Conservation (phyloP, 1,140 invertebrate species). For the Arion vulgaris region DNA sequence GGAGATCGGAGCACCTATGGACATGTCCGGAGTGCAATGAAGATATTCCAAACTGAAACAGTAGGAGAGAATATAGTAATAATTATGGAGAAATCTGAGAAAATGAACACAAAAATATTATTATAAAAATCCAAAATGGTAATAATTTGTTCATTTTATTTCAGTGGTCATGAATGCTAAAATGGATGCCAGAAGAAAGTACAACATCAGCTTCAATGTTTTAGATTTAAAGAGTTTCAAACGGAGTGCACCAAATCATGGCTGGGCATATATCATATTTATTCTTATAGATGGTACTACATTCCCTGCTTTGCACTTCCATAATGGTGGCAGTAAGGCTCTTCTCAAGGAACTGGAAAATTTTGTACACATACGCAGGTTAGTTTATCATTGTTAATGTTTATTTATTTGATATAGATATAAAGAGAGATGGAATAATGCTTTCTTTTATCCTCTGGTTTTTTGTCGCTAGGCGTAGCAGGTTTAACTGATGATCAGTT, state of each 20-base stretch:
- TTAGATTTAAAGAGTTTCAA: constrained; percentile 74
- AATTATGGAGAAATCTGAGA: no score
- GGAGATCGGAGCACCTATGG: no score
- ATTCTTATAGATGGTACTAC: constrained; percentile 79
- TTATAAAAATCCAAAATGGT: no score
- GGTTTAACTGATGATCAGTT: no score
- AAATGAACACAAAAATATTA: no score
- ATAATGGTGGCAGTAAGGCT: constrained; percentile 86
- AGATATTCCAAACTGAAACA: no score
- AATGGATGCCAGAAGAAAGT: constrained; percentile 64
- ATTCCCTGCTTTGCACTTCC: constrained; percentile 87
- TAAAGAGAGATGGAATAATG: no score
- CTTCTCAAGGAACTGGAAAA: constrained; percentile 78
- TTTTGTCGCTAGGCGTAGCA: no score
- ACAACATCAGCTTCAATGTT: constrained; percentile 73
- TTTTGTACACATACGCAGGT: constrained; percentile 73
- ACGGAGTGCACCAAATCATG: constrained; percentile 64
- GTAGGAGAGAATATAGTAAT: no score
- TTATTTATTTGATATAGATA: no score
- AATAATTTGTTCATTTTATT: constrained; percentile 16
- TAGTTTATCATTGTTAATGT: constrained; percentile 24
- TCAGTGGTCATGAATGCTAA: constrained; percentile 58
- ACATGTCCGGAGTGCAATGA: no score
- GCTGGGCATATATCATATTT: constrained; percentile 72
- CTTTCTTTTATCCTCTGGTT: no score